These are phyloP conservation scores for Clanis bilineata DNA, from an alignment of 2,888 invertebrate genomes.

Conservation along the genomic window DNA sequence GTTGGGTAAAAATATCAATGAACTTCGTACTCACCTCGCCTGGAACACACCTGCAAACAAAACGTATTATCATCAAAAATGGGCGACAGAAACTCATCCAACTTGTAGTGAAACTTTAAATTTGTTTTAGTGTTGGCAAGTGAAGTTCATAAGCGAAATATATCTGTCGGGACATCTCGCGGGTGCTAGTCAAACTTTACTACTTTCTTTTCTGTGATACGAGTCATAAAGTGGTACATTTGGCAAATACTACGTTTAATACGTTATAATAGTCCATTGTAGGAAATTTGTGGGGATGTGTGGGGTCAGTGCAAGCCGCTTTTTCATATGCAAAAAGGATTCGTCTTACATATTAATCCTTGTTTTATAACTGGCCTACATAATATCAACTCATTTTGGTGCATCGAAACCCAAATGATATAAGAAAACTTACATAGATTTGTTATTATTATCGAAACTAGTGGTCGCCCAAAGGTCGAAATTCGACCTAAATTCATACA, in stretches of 20 bases:
- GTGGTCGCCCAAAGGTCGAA: no score
- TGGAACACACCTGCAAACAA: neutral
- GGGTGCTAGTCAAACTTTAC: conserved; percentile 22
- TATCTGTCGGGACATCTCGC: conserved; percentile 14
- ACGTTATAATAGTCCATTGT: neutral
- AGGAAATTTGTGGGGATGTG: no score
- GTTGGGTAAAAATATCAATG: no score
- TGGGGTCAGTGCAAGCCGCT: no score
- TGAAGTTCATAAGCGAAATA: conserved; percentile 17
- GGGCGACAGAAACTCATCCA: neutral
- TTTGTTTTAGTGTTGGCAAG: conserved; percentile 1
- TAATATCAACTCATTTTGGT: no score
- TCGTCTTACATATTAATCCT: no score
- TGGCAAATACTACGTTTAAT: conserved; percentile 16
- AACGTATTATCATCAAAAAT: neutral
- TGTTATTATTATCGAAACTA: no score
- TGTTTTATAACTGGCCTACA: no score
- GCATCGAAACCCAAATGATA: no score
- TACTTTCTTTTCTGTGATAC: conserved; percentile 22
- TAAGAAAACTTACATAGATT: no score
- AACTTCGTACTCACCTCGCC: neutral
- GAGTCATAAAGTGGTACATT: conserved; percentile 20
- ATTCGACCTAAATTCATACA: no score
- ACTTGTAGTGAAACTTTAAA: conserved; percentile 3
- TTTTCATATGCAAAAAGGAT: no score